Evolutionary conservation across 2,113 vertebrate genomes (phyloP).

Genomic region (Paratilapia polleni): DNA sequence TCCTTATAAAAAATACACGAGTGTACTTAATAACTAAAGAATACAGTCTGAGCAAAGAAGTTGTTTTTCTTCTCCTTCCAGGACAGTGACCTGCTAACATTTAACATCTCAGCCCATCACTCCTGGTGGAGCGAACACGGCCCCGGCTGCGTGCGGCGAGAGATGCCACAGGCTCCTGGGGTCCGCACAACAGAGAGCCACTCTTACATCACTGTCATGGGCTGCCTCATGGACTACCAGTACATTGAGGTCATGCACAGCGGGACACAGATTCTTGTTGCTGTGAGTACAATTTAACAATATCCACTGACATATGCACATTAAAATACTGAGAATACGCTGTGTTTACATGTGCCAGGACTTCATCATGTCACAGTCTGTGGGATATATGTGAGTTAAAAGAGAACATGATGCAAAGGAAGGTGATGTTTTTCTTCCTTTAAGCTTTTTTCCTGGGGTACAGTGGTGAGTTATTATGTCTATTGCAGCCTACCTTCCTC

Average conservation of each 20-base stretch:
- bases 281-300: conserved; percentile 79
- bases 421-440: conserved; percentile 38
- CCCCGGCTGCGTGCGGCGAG: conserved; percentile 84
- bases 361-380: not conserved
- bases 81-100: conserved; percentile 90
- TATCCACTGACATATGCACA: not conserved
- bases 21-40: conserved; percentile 11
- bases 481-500: conserved; percentile 28
- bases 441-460: not conserved
- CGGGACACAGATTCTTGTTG: conserved; percentile 86
- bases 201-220: conserved; percentile 85
- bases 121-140: conserved; percentile 93
- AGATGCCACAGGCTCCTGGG: conserved; percentile 75
- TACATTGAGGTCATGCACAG: conserved; percentile 91
- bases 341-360: conserved; percentile 5
- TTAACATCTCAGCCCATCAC: conserved; percentile 88
- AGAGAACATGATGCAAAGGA: conserved; percentile 4
- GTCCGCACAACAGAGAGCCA: conserved; percentile 80
- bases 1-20: conserved; percentile 19
- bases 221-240: conserved; percentile 87
- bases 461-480: conserved; percentile 44
- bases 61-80: conserved; percentile 55
- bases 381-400: not conserved
- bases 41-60: not conserved
- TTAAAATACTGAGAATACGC: not conserved